Conservation (phyloP, 2,797 vertebrate genomes). For the Eleutherodactylus coqui region DNA sequence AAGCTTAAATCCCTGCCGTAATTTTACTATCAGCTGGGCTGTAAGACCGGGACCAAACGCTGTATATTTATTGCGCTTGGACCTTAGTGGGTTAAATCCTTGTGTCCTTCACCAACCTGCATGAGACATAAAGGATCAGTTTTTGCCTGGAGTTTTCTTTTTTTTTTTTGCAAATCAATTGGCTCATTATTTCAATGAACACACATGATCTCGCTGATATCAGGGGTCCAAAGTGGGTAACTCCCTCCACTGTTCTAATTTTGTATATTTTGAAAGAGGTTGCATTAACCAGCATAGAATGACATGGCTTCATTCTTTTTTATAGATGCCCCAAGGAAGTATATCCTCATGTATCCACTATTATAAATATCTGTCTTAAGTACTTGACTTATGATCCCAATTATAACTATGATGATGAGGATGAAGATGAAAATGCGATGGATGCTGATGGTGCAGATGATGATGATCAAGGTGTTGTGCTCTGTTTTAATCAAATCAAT, state of each 20-base stretch:
- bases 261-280: neutral
- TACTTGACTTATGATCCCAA: constrained; percentile 99
- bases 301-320: neutral
- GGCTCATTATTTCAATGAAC: neutral
- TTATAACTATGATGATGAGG: constrained; percentile 99
- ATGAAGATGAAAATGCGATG: constrained; percentile 98
- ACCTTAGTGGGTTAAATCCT: too few species aligned
- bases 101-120: neutral
- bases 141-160: neutral
- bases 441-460: constrained; percentile 96
- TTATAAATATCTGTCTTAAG: constrained; percentile 98
- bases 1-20: too few species aligned
- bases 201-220: neutral
- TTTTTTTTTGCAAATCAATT: neutral
- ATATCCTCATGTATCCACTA: constrained; percentile 95
- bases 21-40: too few species aligned
- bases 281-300: neutral
- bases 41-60: too few species aligned
- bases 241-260: neutral
- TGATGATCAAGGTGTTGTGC: constrained; percentile 92
- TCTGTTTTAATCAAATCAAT: neutral
- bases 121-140: neutral
- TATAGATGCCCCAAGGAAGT: constrained; percentile 95
- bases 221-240: neutral
- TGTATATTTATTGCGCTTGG: too few species aligned